These are phyloP conservation scores for Bombylius discolor DNA, from an alignment of 2,888 invertebrate genomes.

Conservation along the genomic window DNA sequence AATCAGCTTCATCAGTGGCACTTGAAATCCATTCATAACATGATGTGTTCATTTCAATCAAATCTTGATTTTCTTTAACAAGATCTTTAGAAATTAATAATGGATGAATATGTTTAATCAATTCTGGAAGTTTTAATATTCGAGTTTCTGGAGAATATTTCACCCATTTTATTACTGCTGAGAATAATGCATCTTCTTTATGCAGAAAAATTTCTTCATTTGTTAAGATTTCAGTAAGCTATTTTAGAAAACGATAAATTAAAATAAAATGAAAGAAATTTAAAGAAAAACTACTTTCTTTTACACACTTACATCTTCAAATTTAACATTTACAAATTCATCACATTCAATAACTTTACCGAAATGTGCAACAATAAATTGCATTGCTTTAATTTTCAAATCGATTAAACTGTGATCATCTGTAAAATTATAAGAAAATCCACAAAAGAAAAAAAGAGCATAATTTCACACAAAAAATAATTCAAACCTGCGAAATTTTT, in stretches of 20 bases:
- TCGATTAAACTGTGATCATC: slow-evolving; percentile 20
- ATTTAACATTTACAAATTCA: slow-evolving; percentile 20
- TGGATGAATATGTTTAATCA: slow-evolving; percentile 21
- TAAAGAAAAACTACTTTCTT: neutral
- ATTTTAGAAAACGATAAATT: neutral
- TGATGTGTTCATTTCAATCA: slow-evolving; percentile 12
- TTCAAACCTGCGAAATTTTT: slow-evolving; percentile 11
- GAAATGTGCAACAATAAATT: slow-evolving; percentile 21
- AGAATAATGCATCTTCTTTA: slow-evolving; percentile 21
- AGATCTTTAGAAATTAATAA: slow-evolving; percentile 20
- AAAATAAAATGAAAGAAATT: neutral
- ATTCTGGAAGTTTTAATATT: slow-evolving; percentile 13
- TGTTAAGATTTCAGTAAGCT: slow-evolving; percentile 19
- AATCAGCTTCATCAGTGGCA: slow-evolving; percentile 16
- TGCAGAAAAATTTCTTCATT: slow-evolving; percentile 21
- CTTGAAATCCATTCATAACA: slow-evolving; percentile 20
- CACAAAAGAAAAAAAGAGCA: no score
- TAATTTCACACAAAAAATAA: neutral
- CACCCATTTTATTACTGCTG: slow-evolving; percentile 21
- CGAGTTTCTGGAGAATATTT: slow-evolving; percentile 18
- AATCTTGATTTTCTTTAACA: slow-evolving; percentile 15
- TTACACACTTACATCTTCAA: slow-evolving; percentile 19
- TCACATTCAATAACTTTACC: slow-evolving; percentile 20
- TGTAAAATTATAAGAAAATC: slow-evolving; percentile 6
- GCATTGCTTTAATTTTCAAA: slow-evolving; percentile 18